Conservation (phyloP, 1,140 invertebrate genomes). For the Antheraea mylitta region DNA sequence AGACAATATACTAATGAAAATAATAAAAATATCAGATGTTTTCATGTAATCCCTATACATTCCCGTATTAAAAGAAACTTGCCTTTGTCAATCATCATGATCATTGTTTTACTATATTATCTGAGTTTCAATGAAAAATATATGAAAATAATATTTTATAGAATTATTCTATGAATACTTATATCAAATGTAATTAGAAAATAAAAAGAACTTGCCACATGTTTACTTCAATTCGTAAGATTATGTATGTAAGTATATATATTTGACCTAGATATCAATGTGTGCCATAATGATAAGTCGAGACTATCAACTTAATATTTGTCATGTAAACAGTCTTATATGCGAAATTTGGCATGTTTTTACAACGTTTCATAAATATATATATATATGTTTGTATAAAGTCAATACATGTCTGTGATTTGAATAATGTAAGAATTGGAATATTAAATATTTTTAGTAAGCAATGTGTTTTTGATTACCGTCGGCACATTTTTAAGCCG, state of each 20-base stretch:
- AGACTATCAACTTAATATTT: slow-evolving; percentile 5
- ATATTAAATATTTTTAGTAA: slow-evolving; percentile 15
- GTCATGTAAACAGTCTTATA: background rate
- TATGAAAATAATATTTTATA: too few species aligned
- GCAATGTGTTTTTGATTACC: background rate
- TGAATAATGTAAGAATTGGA: slow-evolving; percentile 41
- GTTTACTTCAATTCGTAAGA: background rate
- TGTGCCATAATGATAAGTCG: slow-evolving; percentile 10
- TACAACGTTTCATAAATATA: slow-evolving; percentile 14
- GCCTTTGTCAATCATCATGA: too few species aligned
- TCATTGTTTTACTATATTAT: too few species aligned
- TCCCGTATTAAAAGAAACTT: too few species aligned
- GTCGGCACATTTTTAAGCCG: background rate
- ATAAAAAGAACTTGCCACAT: background rate
- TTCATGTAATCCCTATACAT: too few species aligned
- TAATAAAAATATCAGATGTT: too few species aligned
- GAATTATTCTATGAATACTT: too few species aligned
- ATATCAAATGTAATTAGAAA: too few species aligned
- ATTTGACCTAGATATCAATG: background rate
- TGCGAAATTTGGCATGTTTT: slow-evolving; percentile 16
- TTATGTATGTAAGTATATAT: background rate
- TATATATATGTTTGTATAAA: slow-evolving; percentile 33
- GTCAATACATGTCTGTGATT: slow-evolving; percentile 62
- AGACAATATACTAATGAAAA: too few species aligned
- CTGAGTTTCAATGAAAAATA: too few species aligned